Conservation (phyloP, 2,888 invertebrate species). For the Ethmia dodecea region DNA sequence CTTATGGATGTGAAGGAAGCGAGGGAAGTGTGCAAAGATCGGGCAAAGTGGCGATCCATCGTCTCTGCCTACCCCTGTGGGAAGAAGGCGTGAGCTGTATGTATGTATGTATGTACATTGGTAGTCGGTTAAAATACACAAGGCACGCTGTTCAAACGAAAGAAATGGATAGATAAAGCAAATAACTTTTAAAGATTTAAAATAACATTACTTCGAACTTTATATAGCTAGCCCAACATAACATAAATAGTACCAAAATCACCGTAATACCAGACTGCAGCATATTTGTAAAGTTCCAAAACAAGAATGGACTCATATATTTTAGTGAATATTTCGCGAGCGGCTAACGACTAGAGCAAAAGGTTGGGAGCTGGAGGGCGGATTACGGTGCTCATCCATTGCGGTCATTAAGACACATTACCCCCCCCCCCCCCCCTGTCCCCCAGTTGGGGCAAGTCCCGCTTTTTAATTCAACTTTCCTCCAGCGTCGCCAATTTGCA, state of each 20-base stretch:
- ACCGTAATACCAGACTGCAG: too few relatives aligned
- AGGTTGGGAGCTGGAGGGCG: conserved; percentile 53
- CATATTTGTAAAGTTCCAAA: neutral
- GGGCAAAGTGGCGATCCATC: too few relatives aligned
- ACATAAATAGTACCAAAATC: too few relatives aligned
- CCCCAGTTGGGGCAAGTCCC: conserved; percentile 37
- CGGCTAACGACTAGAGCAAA: conserved; percentile 45
- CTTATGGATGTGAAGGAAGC: too few relatives aligned
- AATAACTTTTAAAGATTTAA: neutral
- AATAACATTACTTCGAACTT: too few relatives aligned
- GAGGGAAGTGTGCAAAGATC: too few relatives aligned
- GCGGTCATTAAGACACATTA: conserved; percentile 77
- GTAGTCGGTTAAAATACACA: too few relatives aligned
- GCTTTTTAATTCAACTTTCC: conserved; percentile 77
- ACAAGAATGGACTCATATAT: conserved; percentile 27
- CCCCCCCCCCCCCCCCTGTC: conserved; percentile 21
- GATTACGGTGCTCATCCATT: conserved; percentile 71
- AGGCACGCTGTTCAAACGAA: too few relatives aligned
- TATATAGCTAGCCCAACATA: too few relatives aligned
- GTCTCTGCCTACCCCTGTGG: too few relatives aligned
- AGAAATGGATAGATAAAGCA: neutral
- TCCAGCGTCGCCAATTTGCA: conserved; percentile 71
- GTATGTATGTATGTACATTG: too few relatives aligned
- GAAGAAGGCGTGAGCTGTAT: too few relatives aligned
- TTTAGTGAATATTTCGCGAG: conserved; percentile 24